Percentiles rank a stretch among this genome's conserved stretches.
phyloP scores from a whole-genome alignment of 2,797 vertebrate genomes.

The Dromococcyx pavoninus region DNA sequence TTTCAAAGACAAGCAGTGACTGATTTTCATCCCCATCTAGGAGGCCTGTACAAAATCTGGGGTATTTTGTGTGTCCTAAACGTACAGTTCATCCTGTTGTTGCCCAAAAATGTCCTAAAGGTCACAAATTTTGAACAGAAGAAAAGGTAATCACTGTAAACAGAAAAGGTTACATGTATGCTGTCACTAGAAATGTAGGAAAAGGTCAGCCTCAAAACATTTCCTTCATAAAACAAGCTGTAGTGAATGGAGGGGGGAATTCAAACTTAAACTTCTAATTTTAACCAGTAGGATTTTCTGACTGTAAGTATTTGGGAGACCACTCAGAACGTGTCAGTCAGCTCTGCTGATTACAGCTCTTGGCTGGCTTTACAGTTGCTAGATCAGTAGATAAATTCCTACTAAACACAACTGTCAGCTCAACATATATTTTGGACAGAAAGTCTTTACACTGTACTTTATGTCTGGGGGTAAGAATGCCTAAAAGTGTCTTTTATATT shows the following conservation, averaged over 20 bases:
- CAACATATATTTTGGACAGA: background rate
- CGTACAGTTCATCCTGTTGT: background rate
- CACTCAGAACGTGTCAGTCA: background rate
- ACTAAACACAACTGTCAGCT: background rate
- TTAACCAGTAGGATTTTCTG: background rate
- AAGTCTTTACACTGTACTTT: background rate
- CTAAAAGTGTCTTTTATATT: background rate
- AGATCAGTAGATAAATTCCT: background rate
- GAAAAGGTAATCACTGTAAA: background rate
- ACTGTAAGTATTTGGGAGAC: background rate
- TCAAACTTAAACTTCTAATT: background rate
- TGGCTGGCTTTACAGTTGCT: background rate
- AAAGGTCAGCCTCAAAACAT: background rate
- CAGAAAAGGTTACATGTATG: background rate
- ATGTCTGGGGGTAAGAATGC: background rate
- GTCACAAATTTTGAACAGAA: background rate
- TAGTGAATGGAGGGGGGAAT: background rate
- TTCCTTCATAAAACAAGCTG: background rate
- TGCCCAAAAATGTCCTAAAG: background rate
- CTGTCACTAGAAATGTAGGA: background rate
- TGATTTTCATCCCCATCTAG: background rate
- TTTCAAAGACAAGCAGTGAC: background rate
- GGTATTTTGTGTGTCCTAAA: rapidly evolving
- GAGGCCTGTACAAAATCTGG: background rate
- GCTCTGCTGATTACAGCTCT: background rate